Conservation (phyloP, 2,797 vertebrate species). For the Eurystomus glaucurus region DNA sequence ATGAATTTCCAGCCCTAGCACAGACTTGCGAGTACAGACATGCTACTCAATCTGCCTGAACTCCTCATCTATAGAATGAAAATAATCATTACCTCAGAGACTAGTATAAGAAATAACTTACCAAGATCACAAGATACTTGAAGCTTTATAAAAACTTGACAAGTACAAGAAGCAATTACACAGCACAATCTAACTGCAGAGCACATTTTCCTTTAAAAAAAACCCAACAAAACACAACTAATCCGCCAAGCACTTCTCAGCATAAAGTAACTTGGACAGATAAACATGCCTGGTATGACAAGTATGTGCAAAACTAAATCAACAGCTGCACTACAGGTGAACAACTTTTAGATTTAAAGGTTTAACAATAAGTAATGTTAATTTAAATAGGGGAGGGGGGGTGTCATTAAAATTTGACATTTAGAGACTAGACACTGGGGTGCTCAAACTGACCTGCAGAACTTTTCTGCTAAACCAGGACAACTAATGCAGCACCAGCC, state of each 20-base stretch:
- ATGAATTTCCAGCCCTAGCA: not conserved
- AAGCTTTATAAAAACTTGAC: not conserved
- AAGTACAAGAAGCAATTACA: not conserved
- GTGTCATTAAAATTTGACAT: not conserved
- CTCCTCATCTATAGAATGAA: not conserved
- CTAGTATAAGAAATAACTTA: not conserved
- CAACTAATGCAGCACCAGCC: not conserved
- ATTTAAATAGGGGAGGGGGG: not conserved
- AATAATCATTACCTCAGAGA: not conserved
- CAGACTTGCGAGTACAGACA: not conserved
- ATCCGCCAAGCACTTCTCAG: not conserved
- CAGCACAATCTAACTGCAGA: not conserved
- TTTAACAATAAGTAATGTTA: not conserved
- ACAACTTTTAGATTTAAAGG: not conserved
- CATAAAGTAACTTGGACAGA: not conserved
- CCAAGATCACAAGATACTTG: not conserved
- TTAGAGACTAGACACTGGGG: not conserved
- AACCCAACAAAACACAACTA: not conserved
- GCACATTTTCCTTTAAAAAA: not conserved
- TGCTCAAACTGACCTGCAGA: not conserved
- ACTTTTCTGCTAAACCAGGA: not conserved
- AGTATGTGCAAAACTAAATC: not conserved
- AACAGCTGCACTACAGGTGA: not conserved
- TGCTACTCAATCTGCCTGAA: not conserved
- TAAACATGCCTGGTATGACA: not conserved